Conservation (phyloP, 1,140 invertebrate species). For the Anadara kagoshimensis region DNA sequence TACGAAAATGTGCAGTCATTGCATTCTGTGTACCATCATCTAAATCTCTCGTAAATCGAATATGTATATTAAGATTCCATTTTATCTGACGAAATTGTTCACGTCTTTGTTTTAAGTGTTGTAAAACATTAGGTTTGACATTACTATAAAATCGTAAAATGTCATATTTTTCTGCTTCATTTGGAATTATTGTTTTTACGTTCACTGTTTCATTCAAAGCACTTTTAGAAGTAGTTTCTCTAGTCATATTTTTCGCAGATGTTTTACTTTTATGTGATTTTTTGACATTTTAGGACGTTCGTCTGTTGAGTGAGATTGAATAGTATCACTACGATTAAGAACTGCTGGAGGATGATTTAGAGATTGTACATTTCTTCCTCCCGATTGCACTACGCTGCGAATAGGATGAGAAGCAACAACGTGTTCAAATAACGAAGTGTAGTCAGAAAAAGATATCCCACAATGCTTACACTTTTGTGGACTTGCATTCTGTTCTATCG, state of each 20-base stretch:
- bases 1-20: conserved; percentile 19
- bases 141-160: conserved; percentile 20
- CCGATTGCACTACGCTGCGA: too few species aligned
- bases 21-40: conserved; percentile 7
- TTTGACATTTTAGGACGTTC: neutral
- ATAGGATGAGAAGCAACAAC: neutral
- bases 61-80: conserved; percentile 15
- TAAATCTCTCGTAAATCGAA: conserved; percentile 15
- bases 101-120: neutral
- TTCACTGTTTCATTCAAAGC: conserved; percentile 13
- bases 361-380: too few species aligned
- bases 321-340: too few species aligned
- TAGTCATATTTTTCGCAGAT: neutral
- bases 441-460: conserved; percentile 1
- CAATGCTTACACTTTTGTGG: conserved; percentile 5
- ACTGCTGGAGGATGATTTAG: too few species aligned
- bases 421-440: conserved; percentile 1
- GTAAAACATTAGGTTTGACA: conserved; percentile 6
- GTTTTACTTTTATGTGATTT: neutral
- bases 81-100: conserved; percentile 14
- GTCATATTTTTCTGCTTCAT: conserved; percentile 27
- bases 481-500: neutral
- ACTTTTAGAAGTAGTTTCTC: conserved; percentile 6
- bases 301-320: too few species aligned
- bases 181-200: conserved; percentile 3